Evolutionary conservation across 2,113 vertebrate species (phyloP).

Genomic region (Phalacrocorax carbo): DNA sequence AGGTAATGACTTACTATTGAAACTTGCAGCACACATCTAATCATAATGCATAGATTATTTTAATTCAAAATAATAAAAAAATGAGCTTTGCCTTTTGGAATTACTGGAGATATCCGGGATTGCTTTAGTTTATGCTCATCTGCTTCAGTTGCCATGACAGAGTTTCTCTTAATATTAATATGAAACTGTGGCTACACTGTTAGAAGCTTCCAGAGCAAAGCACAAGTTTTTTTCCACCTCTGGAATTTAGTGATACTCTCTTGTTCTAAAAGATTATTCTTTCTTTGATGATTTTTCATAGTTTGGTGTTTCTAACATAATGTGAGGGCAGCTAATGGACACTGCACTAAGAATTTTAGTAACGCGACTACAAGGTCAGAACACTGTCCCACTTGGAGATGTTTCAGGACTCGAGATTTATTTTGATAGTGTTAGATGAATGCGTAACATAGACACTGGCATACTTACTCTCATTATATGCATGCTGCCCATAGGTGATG

Average conservation of each 20-base stretch:
- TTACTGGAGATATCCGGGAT: neutral
- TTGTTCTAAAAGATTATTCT: neutral
- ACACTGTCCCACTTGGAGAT: neutral
- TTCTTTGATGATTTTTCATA: neutral
- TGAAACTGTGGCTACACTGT: neutral
- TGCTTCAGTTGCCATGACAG: neutral
- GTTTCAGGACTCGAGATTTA: neutral
- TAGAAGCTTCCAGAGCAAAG: neutral
- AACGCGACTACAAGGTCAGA: neutral
- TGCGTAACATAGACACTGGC: neutral
- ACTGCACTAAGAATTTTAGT: neutral
- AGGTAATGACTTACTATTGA: neutral
- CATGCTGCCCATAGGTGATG: neutral
- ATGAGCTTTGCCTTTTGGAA: neutral
- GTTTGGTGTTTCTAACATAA: neutral
- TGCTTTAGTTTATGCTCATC: neutral
- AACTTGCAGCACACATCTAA: neutral
- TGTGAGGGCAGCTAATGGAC: neutral
- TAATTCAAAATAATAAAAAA: neutral
- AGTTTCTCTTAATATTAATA: neutral
- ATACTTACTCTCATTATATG: neutral
- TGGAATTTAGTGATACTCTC: neutral
- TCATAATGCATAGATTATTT: neutral
- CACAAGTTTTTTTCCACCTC: neutral
- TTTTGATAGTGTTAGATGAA: neutral